Conservation (phyloP, 2,113 vertebrate species). For the Pteropus alecto region DNA sequence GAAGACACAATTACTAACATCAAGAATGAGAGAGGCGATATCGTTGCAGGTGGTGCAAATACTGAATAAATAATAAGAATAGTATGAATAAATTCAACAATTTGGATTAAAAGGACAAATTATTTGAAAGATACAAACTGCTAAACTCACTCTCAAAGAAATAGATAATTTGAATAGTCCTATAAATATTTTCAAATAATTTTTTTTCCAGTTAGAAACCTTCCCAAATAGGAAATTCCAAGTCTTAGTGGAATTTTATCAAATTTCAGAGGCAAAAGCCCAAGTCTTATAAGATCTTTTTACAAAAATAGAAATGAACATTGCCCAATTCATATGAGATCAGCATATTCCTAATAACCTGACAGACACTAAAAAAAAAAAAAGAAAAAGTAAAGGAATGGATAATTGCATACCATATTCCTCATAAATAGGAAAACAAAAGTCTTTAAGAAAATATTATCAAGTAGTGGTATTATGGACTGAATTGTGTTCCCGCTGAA, state of each 20-base stretch:
- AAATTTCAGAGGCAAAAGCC: background rate
- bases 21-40: too few relatives aligned
- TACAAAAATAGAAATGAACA: background rate
- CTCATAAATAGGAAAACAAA: background rate
- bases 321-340: background rate
- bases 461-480: background rate
- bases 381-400: background rate
- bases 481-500: background rate
- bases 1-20: too few relatives aligned
- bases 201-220: background rate
- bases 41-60: too few relatives aligned
- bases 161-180: background rate
- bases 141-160: background rate
- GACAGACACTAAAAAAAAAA: background rate
- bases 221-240: background rate
- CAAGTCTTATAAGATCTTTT: background rate
- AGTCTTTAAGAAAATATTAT: background rate
- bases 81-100: too few relatives aligned
- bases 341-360: background rate
- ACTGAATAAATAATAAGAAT: too few relatives aligned
- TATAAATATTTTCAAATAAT: background rate
- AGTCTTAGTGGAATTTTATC: background rate
- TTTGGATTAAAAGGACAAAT: too few relatives aligned
- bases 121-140: too few relatives aligned
- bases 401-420: background rate